Conservation (phyloP, 1,140 invertebrate genomes). For the Metaphire vulgaris region DNA sequence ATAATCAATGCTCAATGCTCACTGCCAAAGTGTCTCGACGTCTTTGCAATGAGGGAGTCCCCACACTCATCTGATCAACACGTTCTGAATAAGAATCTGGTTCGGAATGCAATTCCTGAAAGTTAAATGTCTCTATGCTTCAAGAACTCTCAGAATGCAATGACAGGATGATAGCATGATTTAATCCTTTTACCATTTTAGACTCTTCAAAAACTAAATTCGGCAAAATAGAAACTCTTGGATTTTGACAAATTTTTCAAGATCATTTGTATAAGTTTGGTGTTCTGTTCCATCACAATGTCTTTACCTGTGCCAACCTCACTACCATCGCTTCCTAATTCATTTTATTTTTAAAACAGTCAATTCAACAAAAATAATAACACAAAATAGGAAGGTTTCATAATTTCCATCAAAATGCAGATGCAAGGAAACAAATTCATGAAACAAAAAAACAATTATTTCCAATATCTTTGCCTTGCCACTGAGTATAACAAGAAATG, state of each 20-base stretch:
- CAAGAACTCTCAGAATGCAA: too few species aligned
- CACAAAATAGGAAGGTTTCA: too few species aligned
- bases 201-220: background rate
- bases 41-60: constrained; percentile 6
- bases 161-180: background rate
- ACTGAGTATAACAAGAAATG: background rate
- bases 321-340: background rate
- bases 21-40: constrained; percentile 21
- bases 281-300: too few species aligned
- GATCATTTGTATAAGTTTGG: too few species aligned
- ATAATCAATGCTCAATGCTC: background rate
- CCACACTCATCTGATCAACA: constrained; percentile 18
- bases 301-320: background rate
- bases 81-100: constrained; percentile 9
- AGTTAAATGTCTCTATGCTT: too few species aligned
- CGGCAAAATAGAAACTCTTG: background rate
- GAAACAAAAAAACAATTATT: background rate
- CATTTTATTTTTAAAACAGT: background rate
- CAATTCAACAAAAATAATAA: background rate
- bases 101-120: constrained; percentile 8
- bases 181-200: background rate
- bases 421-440: background rate
- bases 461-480: background rate
- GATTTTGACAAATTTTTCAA: too few species aligned
- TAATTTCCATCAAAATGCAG: background rate